Base-by-base conservation (phyloP, 2,888 invertebrate genomes). In the Agrochola lychnidis region DNA sequence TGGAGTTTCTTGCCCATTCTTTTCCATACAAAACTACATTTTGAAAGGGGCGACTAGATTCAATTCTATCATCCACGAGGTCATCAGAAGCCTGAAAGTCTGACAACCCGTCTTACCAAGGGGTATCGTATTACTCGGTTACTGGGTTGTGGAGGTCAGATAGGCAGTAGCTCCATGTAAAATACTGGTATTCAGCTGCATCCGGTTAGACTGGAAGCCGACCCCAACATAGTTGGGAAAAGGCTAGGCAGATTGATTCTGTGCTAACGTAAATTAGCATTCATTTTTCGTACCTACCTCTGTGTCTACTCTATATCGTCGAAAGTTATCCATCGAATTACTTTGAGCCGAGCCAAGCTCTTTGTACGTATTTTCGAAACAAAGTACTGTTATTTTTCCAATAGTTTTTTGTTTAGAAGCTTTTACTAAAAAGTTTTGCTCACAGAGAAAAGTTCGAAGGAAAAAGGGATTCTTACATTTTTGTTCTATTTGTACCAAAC, bases 341-440 rank as follows among this genome's bases (percentile, higher is more conserved):
- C 42, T 76, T 70, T 56, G 36, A 62, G 19, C 72, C 53, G n/a
- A 66, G 66, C 25, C 66, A 56, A 77, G 61, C 61, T 48, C 62
- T 76, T 45, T 69, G 12, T 61, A 57, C 61, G 22, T 74, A 69
- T 71, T 74, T 69, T 7, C 10, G n/a, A 73, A 64, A 82, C 80
- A 74, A 81, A 64, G 63, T 30, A 63, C 57, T 57, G 57, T 70
- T 84, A 70, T 84, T 59, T 75, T 80, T 45, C 84, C 82, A 53
- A 82, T 80, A 72, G 71, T 69, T 61, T 51, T 78, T 83, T 70
- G 48, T 79, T 71, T 74, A 2, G 69, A 64, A 73, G 53, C 70
- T 63, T 84, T 79, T 71, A 56, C 57, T 25, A 6, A 66, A 74
- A 83, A 82, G 73, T 82, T 83, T 74, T 57, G 48, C 53, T 71